phyloP scores from a whole-genome alignment of 2,797 vertebrate species.

The Acrossocheilus wenchowensis region DNA sequence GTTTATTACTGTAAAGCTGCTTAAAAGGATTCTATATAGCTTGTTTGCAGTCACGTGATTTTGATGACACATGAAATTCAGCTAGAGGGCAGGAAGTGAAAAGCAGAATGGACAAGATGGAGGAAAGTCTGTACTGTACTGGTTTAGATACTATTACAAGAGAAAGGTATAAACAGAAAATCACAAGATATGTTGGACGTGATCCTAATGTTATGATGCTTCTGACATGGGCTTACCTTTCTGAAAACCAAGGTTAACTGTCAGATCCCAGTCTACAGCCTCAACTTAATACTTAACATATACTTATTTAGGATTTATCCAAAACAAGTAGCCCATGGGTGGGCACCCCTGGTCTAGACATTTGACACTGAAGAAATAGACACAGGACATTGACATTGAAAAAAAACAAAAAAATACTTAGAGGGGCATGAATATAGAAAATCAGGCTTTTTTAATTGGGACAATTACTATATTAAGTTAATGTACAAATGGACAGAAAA shows the following conservation, averaged over 20 bases:
- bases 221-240: conserved; percentile 24
- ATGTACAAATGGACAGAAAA: background rate
- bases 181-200: background rate
- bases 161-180: background rate
- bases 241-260: conserved; percentile 16
- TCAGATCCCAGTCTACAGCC: background rate
- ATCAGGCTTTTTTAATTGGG: no score
- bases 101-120: background rate
- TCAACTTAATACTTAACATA: background rate
- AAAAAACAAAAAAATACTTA: no score
- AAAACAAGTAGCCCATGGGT: background rate
- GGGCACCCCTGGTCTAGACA: background rate
- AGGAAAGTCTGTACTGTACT: background rate
- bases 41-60: background rate
- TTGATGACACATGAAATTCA: background rate
- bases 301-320: background rate
- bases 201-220: background rate
- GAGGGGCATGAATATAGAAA: no score
- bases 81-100: background rate
- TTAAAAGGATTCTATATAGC: background rate
- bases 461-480: background rate
- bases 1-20: background rate
- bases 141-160: background rate
- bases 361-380: background rate
- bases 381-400: background rate